Evolutionary conservation across 2,888 invertebrate genomes (phyloP), one percentile per base, ranked within the genome.

Genomic region (Xylophagus ater): DNA sequence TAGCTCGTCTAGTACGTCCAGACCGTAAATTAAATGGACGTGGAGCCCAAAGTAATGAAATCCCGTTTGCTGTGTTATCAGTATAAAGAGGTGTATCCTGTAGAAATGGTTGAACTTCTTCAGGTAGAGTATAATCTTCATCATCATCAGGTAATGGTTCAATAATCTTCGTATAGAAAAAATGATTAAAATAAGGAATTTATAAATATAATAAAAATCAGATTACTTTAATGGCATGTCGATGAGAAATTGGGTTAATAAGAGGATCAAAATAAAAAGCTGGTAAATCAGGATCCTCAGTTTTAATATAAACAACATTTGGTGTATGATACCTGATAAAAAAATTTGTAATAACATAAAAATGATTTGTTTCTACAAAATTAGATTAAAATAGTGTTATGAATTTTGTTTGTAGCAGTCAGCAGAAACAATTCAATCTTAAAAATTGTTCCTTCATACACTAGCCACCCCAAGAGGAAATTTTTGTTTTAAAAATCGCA

Each of bases 231-330:
- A 86, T 75, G 0, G 89, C 78, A 65, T 90, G 87, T 37, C 92
- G 74, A 59, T 96, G 94, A 2, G 97, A 92, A 52, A 99, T 98
- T 1, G 98, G 97, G 68, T 99, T 99, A 59, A 99, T 98, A 33
- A 99, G 71, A 0, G 98, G 98, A 70, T 99, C 98, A 67, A 97
- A 99, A 65, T 99, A 99, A 66, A 98, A 99, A 0, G 98, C 98
- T 23, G 98, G 98, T 40, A 99, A 70, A 68, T 99, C 98, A 6
- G 98, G 97, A 74, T 99, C 98, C 69, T 99, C 98, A 0, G 98
- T 98, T 71, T 98, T 98, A 55, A 99, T 99, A 65, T 89, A 99
- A 1, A 99, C 96, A 5, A 99, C 97, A 63, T 96, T 97, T 17
- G 98, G 97, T 6, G 92, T 84, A 65, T 99, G 98, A 65, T 99